Evolutionary conservation across 2,797 vertebrate species (phyloP), one percentile per base, ranked within the genome.

Genomic region (Hydrocynus forskahlii): DNA sequence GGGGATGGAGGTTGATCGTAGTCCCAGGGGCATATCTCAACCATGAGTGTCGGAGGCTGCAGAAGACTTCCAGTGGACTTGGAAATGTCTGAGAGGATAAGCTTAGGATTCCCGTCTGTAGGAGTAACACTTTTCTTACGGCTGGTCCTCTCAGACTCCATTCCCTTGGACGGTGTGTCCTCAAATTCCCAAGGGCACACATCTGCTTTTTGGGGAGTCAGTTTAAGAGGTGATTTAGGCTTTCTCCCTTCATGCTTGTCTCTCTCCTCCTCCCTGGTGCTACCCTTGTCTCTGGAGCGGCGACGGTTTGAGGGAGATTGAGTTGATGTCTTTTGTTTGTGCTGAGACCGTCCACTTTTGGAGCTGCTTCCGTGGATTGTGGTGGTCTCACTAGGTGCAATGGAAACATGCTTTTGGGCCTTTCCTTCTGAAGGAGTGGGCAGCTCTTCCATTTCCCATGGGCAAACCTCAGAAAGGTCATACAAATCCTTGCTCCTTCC

Each of bases 21-120:
- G 86, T 99, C 98, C 98, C 97, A 99, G 0, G 97, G 96, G 88
- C 97, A 98, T 86, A 99, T 94, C 86, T 98, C 97, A 5, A 96
- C 95, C 92, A 96, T 96, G 55, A 95, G 92, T 35, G 90, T 91
- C 21, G 95, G 95, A 81, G 94, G 93, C 89, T 96, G 95, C 80
- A 95, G 92, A 76, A 96, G 91, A 89, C 95, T 97, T 86, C 95
- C 95, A 9, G 96, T 96, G 84, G 97, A 95, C 89, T 95, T 96
- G 88, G 95, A 94, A 86, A 96, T 88, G 87, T 95, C 95, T 0
- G 94, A 94, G 77, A 89, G 92, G 68, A 94, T 90, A 8, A 88
- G 86, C 87, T 93, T 95, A 55, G 90, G 92, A 73, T 94, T 94
- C 50, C 92, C 94, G 0, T 94, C 92, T 25, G 93, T 95, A 62